Conservation (phyloP, 2,113 vertebrate genomes). For the Atherinomorus stipes region DNA sequence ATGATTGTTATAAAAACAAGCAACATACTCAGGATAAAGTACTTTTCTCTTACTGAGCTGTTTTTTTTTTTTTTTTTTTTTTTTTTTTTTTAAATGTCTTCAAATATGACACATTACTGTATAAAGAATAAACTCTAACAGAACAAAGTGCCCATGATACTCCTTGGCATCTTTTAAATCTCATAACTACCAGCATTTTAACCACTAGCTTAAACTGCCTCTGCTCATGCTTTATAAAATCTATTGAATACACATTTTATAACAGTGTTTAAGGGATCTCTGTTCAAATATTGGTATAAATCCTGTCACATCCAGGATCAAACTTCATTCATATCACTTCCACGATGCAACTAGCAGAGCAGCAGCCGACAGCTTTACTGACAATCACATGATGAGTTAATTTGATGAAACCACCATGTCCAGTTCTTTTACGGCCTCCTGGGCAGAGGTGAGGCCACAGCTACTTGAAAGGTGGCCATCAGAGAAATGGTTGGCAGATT, state of each 20-base stretch:
- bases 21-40: slow-evolving; percentile 5
- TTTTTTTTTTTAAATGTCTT: neutral
- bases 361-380: slow-evolving; percentile 24
- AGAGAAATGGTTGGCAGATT: slow-evolving; percentile 79
- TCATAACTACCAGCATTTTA: slow-evolving; percentile 22
- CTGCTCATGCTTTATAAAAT: slow-evolving; percentile 2
- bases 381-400: slow-evolving; percentile 64
- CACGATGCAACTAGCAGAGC: slow-evolving; percentile 7
- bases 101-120: slow-evolving; percentile 19
- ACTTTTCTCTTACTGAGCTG: neutral
- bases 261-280: slow-evolving; percentile 61
- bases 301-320: slow-evolving; percentile 26
- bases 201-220: slow-evolving; percentile 6
- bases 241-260: slow-evolving; percentile 64
- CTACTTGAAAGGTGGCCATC: slow-evolving; percentile 80
- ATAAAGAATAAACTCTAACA: neutral
- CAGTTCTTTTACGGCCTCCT: slow-evolving; percentile 90
- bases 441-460: slow-evolving; percentile 83
- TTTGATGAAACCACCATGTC: slow-evolving; percentile 91
- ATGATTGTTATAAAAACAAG: slow-evolving; percentile 23
- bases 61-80: slow-evolving; percentile 20
- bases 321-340: slow-evolving; percentile 3
- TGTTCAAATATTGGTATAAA: slow-evolving; percentile 21
- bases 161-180: neutral
- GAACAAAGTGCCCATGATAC: slow-evolving; percentile 11